Evolutionary conservation across 2,888 invertebrate species (phyloP).

Genomic region (Myopa testacea): DNA sequence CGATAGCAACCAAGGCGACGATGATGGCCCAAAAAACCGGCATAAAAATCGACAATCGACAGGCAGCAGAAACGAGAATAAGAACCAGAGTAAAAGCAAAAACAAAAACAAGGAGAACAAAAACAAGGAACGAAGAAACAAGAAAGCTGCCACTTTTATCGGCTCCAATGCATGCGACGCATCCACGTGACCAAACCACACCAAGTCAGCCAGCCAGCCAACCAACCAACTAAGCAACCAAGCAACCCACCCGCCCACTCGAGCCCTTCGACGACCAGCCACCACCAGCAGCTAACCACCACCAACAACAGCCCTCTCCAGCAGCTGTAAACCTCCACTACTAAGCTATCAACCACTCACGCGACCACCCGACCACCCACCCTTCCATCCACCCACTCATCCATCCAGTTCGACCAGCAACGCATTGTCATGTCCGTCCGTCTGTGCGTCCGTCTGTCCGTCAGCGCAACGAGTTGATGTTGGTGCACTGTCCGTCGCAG

Average conservation of each 20-base stretch:
- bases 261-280: neutral
- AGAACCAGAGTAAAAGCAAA: constrained; percentile 22
- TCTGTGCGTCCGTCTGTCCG: neutral
- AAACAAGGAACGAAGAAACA: constrained; percentile 23
- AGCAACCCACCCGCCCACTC: constrained; percentile 34
- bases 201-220: constrained; percentile 39
- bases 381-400: constrained; percentile 1
- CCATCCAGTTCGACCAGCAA: constrained; percentile 34
- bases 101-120: constrained; percentile 30
- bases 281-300: neutral
- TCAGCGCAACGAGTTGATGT: constrained; percentile 36
- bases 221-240: constrained; percentile 33
- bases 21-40: constrained; percentile 33
- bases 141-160: constrained; percentile 52
- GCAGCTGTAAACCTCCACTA: neutral
- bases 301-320: neutral
- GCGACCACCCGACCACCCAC: neutral
- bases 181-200: constrained; percentile 56
- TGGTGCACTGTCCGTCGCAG: neutral
- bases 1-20: constrained; percentile 3
- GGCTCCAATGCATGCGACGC: constrained; percentile 61
- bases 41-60: constrained; percentile 42
- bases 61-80: constrained; percentile 22
- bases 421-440: constrained; percentile 24
- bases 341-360: neutral